phyloP scores from a whole-genome alignment of 30 jellyfish, hydroid and myxozoan species.

The Catostylus mosaicus region DNA sequence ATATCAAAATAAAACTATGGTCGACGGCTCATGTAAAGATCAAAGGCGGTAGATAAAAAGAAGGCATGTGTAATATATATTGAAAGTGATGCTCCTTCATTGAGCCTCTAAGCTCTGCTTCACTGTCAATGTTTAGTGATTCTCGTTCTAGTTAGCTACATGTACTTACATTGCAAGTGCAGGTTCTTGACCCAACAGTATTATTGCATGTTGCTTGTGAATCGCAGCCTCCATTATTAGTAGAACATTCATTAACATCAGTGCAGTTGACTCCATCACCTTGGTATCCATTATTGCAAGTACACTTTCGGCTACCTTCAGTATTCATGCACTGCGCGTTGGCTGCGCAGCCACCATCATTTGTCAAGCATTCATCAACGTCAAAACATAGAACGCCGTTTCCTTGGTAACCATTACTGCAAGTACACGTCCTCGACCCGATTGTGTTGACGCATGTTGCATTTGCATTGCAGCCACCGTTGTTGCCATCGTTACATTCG shows the following conservation, averaged over 20 bases:
- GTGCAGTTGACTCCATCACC: constrained; percentile 28
- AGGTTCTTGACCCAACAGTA: constrained; percentile 9
- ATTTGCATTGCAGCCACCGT: constrained; percentile 28
- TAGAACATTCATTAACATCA: constrained; percentile 60
- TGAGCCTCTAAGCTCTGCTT: too few relatives aligned
- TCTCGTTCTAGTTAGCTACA: not conserved
- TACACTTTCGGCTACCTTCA: constrained; percentile 22
- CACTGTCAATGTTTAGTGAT: too few relatives aligned
- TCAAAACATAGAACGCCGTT: constrained; percentile 48
- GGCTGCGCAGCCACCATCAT: constrained; percentile 35
- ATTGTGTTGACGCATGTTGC: constrained; percentile 15
- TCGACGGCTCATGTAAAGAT: too few relatives aligned
- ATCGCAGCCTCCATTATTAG: constrained; percentile 25
- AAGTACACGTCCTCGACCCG: constrained; percentile 36
- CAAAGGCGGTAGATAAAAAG: too few relatives aligned
- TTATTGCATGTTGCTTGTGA: constrained; percentile 3
- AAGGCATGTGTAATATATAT: too few relatives aligned
- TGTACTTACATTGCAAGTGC: constrained; percentile 39
- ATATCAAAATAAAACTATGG: too few relatives aligned
- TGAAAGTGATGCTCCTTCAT: too few relatives aligned
- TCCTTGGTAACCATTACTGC: constrained; percentile 48
- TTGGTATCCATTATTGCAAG: constrained; percentile 26
- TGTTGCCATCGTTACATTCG: constrained; percentile 31
- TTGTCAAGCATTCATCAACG: constrained; percentile 45
- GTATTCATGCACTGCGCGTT: constrained; percentile 19